Percentiles rank a stretch among this genome's conserved stretches.
phyloP scores from a whole-genome alignment of 2,113 vertebrate genomes.

The Leuciscus idus region DNA sequence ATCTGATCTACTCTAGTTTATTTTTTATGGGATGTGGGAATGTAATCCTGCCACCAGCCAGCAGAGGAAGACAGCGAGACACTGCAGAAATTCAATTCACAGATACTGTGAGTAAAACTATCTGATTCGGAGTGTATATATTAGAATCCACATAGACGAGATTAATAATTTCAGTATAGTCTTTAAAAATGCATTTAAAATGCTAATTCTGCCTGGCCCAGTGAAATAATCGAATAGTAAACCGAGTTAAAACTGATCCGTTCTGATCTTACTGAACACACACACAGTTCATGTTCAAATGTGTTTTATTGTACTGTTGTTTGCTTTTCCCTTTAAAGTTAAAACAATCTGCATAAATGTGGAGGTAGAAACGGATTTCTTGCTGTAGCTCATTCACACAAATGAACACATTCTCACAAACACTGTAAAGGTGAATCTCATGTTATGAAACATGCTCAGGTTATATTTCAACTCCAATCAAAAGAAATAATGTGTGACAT shows the following conservation, averaged over 20 bases:
- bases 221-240: not conserved
- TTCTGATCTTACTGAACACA: not conserved
- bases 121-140: no score
- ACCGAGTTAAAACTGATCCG: not conserved
- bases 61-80: constrained; percentile 1
- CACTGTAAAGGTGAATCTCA: not conserved
- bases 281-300: not conserved
- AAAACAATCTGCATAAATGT: constrained; percentile 51
- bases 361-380: constrained; percentile 55
- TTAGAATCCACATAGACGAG: not conserved
- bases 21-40: not conserved
- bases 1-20: no score
- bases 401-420: not conserved
- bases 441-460: not conserved
- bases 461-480: not conserved
- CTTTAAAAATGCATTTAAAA: not conserved
- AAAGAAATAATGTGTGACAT: not conserved
- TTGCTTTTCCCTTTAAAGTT: constrained; percentile 1
- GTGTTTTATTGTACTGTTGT: constrained; percentile 4
- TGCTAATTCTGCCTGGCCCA: not conserved
- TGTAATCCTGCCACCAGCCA: not conserved
- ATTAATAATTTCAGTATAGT: not conserved
- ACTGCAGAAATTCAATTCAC: not conserved
- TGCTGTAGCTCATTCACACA: not conserved
- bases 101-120: not conserved